Evolutionary conservation across 2,113 vertebrate genomes (phyloP).

Genomic region (Chascanopsetta lugubris): DNA sequence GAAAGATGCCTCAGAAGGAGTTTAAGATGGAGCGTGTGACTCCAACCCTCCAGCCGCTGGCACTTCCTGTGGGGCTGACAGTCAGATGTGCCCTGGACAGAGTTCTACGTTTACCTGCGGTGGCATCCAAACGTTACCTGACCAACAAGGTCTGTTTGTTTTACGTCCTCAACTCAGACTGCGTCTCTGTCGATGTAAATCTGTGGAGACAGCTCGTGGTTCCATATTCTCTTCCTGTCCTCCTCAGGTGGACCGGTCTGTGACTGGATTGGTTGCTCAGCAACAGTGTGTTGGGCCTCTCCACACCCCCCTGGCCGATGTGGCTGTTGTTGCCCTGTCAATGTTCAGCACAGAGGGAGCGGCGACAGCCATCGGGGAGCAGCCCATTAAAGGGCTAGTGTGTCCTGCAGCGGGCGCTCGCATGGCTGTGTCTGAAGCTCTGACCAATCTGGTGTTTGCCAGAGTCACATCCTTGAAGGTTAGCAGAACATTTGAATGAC

Average conservation of each 20-base stretch:
- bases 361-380: constrained; percentile 91
- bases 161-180: not conserved
- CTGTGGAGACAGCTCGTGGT: not conserved
- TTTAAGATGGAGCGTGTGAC: constrained; percentile 79
- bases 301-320: constrained; percentile 91
- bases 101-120: constrained; percentile 87
- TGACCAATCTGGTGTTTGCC: constrained; percentile 93
- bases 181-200: not conserved
- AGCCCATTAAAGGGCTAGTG: constrained; percentile 91
- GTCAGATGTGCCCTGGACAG: constrained; percentile 83
- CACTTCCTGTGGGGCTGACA: constrained; percentile 79
- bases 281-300: constrained; percentile 95
- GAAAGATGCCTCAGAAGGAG: constrained; percentile 93
- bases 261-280: constrained; percentile 92
- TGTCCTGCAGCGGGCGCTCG: constrained; percentile 86
- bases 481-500: too few relatives aligned
- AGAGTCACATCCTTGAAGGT: constrained; percentile 86
- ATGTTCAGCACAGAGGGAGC: constrained; percentile 85
- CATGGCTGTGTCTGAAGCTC: constrained; percentile 89
- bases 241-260: constrained; percentile 92
- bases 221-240: not conserved
- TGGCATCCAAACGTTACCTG: constrained; percentile 93
- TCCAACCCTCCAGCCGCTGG: constrained; percentile 68
- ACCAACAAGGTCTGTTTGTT: constrained; percentile 91
- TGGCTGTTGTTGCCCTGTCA: constrained; percentile 90